phyloP scores from a whole-genome alignment of 2,888 invertebrate species.

The Chymomyza procnemis region DNA sequence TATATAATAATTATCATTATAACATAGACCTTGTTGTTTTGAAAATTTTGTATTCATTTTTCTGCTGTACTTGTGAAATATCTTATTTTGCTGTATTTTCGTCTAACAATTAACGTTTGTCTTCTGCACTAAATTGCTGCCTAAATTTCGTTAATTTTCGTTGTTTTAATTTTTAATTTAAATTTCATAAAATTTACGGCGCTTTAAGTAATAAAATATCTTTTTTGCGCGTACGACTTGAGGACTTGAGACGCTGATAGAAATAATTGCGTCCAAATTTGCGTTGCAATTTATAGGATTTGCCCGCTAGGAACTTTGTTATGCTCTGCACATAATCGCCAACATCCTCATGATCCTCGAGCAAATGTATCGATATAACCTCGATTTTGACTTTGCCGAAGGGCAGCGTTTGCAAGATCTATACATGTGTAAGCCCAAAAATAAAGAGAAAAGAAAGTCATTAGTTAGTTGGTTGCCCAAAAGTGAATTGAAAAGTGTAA shows the following conservation, averaged over 20 bases:
- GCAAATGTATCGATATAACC: slow-evolving; percentile 78
- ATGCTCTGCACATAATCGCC: slow-evolving; percentile 76
- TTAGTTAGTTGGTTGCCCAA: not conserved
- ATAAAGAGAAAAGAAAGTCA: not conserved
- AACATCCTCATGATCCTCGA: slow-evolving; percentile 74
- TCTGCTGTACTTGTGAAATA: slow-evolving; percentile 25
- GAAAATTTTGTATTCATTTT: slow-evolving; percentile 11
- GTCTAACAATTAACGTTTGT: slow-evolving; percentile 42
- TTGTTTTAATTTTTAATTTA: slow-evolving; percentile 19
- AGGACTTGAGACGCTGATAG: slow-evolving; percentile 74
- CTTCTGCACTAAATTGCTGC: slow-evolving; percentile 15
- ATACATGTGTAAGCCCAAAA: slow-evolving; percentile 22
- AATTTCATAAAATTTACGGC: slow-evolving; percentile 41
- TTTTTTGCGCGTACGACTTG: slow-evolving; percentile 77
- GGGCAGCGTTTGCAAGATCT: slow-evolving; percentile 78
- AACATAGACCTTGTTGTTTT: slow-evolving; percentile 51
- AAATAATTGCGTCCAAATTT: slow-evolving; percentile 78
- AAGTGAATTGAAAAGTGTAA: not conserved
- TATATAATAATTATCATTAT: slow-evolving; percentile 66
- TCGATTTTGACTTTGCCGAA: slow-evolving; percentile 78
- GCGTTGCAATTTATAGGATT: slow-evolving; percentile 77
- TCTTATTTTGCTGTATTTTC: slow-evolving; percentile 23
- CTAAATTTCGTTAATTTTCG: slow-evolving; percentile 9
- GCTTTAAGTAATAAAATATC: slow-evolving; percentile 72
- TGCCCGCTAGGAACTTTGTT: slow-evolving; percentile 77